Percentiles rank a stretch among this genome's conserved stretches.
Evolutionary conservation across 2,113 vertebrate genomes (phyloP).

Genomic region (Poecilia latipinna): DNA sequence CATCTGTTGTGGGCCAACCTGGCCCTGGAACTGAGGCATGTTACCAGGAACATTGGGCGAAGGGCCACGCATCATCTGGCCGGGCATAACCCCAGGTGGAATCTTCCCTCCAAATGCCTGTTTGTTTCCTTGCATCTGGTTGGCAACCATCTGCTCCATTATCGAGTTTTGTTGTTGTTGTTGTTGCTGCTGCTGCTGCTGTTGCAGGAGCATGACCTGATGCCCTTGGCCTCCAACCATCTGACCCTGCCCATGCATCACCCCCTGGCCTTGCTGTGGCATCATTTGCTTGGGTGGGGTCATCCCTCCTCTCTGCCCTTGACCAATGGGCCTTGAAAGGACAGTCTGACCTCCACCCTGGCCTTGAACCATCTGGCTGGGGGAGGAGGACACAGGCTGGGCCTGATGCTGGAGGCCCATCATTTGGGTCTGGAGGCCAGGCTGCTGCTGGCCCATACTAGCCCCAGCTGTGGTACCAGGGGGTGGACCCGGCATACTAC

Average conservation of each 20-base stretch:
- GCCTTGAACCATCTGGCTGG: slow-evolving; percentile 91
- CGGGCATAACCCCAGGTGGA: slow-evolving; percentile 87
- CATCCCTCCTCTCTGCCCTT: slow-evolving; percentile 93
- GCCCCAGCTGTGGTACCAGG: slow-evolving; percentile 85
- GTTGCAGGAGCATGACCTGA: slow-evolving; percentile 87
- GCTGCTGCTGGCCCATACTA: slow-evolving; percentile 88
- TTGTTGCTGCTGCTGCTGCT: slow-evolving; percentile 67
- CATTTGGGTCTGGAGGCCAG: slow-evolving; percentile 91
- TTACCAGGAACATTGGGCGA: slow-evolving; percentile 90
- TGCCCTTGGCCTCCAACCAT: slow-evolving; percentile 93
- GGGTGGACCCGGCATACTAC: slow-evolving; percentile 86
- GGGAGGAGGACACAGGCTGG: slow-evolving; percentile 91
- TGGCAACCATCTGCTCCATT: slow-evolving; percentile 98
- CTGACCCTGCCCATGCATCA: slow-evolving; percentile 94
- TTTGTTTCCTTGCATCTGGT: slow-evolving; percentile 94
- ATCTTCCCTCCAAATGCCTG: slow-evolving; percentile 90
- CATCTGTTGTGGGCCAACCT: slow-evolving; percentile 82
- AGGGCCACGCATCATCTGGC: slow-evolving; percentile 94
- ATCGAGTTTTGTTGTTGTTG: slow-evolving; percentile 85
- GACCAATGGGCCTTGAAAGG: slow-evolving; percentile 90
- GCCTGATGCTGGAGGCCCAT: slow-evolving; percentile 97
- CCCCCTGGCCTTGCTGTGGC: slow-evolving; percentile 92
- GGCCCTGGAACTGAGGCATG: slow-evolving; percentile 91
- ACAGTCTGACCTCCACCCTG: slow-evolving; percentile 89
- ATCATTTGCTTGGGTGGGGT: slow-evolving; percentile 97